A percentile compares a stretch with the other conserved stretches of the same genome.
phyloP scores from a whole-genome alignment of 2,797 vertebrate genomes.

The Astyanax mexicanus region DNA sequence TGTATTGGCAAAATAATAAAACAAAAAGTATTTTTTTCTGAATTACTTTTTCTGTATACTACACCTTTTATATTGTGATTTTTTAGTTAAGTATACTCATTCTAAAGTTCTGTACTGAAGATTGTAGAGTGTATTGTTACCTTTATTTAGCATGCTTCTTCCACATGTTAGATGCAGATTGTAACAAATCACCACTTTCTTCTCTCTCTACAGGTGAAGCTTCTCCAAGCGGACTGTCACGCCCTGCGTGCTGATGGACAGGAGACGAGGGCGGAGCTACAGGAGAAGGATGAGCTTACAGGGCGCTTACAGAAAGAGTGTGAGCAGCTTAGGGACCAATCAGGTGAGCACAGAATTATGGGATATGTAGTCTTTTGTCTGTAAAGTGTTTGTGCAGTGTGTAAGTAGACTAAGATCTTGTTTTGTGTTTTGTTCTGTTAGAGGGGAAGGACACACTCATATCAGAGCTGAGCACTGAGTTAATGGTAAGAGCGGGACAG shows the following conservation, averaged over 20 bases:
- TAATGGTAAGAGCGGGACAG: slow-evolving; percentile 68
- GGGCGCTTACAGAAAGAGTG: slow-evolving; percentile 61
- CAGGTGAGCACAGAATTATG: slow-evolving; percentile 50
- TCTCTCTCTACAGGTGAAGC: slow-evolving; percentile 67
- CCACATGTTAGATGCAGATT: no score
- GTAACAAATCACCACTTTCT: neutral
- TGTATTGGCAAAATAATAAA: no score
- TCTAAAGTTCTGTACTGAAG: no score
- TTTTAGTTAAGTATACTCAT: no score
- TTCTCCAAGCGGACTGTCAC: slow-evolving; percentile 70
- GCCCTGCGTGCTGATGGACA: slow-evolving; percentile 64
- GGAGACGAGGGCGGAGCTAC: slow-evolving; percentile 60
- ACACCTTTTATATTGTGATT: neutral
- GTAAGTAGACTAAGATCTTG: neutral
- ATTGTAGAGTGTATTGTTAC: no score
- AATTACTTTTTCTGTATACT: neutral
- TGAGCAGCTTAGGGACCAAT: slow-evolving; percentile 52
- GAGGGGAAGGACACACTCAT: slow-evolving; percentile 74
- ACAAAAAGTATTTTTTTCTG: no score
- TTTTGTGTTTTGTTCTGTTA: slow-evolving; percentile 61
- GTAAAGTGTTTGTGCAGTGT: neutral
- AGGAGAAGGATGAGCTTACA: slow-evolving; percentile 64
- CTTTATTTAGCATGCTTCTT: no score
- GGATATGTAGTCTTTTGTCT: neutral
- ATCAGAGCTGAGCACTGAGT: slow-evolving; percentile 72